Evolutionary conservation across 2,797 vertebrate genomes (phyloP).

Genomic region (Acipenser transmontanus): DNA sequence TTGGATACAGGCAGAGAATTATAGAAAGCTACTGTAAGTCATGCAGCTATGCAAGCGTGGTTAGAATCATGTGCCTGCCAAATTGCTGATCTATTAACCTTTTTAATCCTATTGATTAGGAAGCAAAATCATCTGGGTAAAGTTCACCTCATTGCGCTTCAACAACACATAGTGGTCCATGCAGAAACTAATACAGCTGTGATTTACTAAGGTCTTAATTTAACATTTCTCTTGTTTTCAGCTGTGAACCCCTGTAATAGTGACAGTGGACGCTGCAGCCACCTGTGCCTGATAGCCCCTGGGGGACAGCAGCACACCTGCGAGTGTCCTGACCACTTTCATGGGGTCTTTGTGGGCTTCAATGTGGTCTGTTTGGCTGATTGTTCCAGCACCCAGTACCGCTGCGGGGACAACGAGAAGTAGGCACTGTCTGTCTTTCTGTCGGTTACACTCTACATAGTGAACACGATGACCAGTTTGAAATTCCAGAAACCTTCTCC

Average conservation of each 20-base stretch:
- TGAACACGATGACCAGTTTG: neutral
- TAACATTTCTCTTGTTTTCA: constrained; percentile 17
- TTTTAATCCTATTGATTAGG: too few relatives aligned
- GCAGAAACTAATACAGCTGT: too few relatives aligned
- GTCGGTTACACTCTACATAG: neutral
- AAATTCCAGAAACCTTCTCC: neutral
- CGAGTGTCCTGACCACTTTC: constrained; percentile 57
- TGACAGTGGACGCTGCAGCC: constrained; percentile 50
- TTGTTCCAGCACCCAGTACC: constrained; percentile 62
- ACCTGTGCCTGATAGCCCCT: constrained; percentile 54
- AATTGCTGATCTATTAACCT: too few relatives aligned
- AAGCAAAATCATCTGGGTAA: too few relatives aligned
- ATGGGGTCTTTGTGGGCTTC: constrained; percentile 43
- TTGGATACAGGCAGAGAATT: too few relatives aligned
- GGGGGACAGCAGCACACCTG: constrained; percentile 48
- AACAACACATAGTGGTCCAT: too few relatives aligned
- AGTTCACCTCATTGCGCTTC: too few relatives aligned
- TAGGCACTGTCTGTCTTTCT: constrained; percentile 23
- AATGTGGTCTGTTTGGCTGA: constrained; percentile 56
- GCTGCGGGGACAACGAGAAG: constrained; percentile 61
- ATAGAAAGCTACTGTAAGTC: too few relatives aligned
- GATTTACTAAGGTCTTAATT: neutral
- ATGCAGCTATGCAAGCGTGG: too few relatives aligned
- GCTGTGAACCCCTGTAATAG: constrained; percentile 54
- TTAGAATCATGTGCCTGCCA: too few relatives aligned